A percentile compares a stretch with the other conserved stretches of the same genome.
Conservation (phyloP, 2,888 invertebrate species). For the Pantelozetes paolii region DNA sequence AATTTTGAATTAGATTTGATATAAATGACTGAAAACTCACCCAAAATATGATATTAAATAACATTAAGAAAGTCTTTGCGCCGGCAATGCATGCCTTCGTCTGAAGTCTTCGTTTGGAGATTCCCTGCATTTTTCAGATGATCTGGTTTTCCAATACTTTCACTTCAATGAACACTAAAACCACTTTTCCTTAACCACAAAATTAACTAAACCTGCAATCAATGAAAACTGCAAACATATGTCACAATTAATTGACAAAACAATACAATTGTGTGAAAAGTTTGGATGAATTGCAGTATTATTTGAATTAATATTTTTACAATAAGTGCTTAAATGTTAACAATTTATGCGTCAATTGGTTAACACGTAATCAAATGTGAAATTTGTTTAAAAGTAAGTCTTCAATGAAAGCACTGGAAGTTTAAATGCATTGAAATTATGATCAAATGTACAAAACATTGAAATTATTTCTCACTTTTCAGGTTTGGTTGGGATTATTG, state of each 20-base stretch:
- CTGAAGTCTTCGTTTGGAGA: constrained; percentile 60
- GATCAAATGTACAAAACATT: too few species aligned
- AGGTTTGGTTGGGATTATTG: neutral
- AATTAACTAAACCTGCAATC: neutral
- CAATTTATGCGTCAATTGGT: neutral
- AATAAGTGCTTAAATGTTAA: too few species aligned
- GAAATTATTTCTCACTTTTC: constrained; percentile 3
- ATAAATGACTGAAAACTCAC: too few species aligned
- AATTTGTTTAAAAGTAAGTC: neutral
- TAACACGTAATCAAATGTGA: neutral
- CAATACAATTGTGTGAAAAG: too few species aligned
- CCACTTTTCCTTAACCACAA: neutral
- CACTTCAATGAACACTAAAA: neutral
- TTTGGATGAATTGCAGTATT: neutral
- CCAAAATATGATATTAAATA: constrained; percentile 76
- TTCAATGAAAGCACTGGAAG: neutral
- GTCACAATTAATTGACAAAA: neutral
- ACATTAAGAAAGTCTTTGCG: constrained; percentile 70
- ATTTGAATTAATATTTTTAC: too few species aligned
- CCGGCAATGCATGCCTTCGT: constrained; percentile 70
- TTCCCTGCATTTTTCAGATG: constrained; percentile 48
- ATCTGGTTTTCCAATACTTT: neutral
- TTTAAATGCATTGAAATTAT: neutral
- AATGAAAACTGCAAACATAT: constrained; percentile 2
- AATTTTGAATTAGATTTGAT: too few species aligned